Base-by-base conservation (phyloP, 2,113 vertebrate genomes). In the Pseudois nayaur region DNA sequence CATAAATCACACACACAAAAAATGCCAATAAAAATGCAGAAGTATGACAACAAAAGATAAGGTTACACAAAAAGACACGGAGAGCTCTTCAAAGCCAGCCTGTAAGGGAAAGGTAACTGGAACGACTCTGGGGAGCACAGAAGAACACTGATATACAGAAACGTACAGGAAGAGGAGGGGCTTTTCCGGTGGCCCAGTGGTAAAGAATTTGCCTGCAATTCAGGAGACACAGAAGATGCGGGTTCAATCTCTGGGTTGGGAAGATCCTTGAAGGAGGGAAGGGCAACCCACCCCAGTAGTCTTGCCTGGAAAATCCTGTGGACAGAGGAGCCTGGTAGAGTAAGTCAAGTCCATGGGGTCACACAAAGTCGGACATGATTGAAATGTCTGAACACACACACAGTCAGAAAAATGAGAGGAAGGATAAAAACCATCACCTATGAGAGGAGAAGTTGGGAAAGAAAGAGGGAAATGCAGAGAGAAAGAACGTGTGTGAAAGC, bases 221-320 rank as follows among this genome's bases (percentile, higher is more conserved):
- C 9, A 71, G n/a, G 67, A 40, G n/a, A 40, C 10, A 40, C 5
- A 71, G 67, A 71, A 40, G n/a, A 74, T 23, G 2, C 0, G 0
- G 10, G n/a, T 74, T 74, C n/a, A 40, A 23, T 40, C 67, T 36
- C n/a, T 74, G 67, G 67, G 67, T 74, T 1, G 0, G 67, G 67
- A 74, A 74, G 67, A 74, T 74, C 11, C n/a, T 5, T 5, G 67
- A 10, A 74, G 67, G 67, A 74, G 67, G 67, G 67, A 40, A 74
- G 23, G 67, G 67, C 10, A 71, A 71, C n/a, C n/a, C 5, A 12
- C 10, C 1, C 19, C 67, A 40, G 67, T 71, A 23, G 12, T 71
- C 19, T 40, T 3, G 67, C n/a, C 67, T 12, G n/a, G 67, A 71
- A 40, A 71, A 71, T 23, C 10, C 67, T 3, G 11, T 11, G 67